Evolutionary conservation across 2,888 invertebrate species (phyloP), one percentile per base, ranked within the genome.

Genomic region (Nomada ruficornis): DNA sequence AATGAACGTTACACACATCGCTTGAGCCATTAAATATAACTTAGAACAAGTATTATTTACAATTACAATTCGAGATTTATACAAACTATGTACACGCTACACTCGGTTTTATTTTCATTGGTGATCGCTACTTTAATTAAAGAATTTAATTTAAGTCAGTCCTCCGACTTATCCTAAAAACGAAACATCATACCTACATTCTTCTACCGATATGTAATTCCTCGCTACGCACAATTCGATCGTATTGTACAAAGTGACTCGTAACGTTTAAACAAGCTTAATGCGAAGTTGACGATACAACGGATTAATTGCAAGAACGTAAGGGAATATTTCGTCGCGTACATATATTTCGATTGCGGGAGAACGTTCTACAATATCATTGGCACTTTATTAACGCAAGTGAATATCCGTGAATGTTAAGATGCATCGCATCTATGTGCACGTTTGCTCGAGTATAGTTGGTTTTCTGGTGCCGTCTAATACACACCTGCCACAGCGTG

Each of bases 31-130:
- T 68, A 57, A 59, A 64, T 36, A 75, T 60, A 62, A 59, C 64
- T 13, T 47, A 47, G 0, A 15, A 15, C 75, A 60, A 82, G 55
- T 44, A 70, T 52, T 88, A 88, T 88, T 77, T 88, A 88, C 86
- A 88, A 62, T 76, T 71, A 47, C 67, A 63, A 69, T 64, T 62
- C 44, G 57, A 59, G 47, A 77, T 55, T 67, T 42, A 67, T 75
- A 77, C 77, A 63, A 65, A 26, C 77, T 83, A 80, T 84, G 47
- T 77, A 86, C 81, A 87, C 52, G 62, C 72, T 68, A 47, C 60
- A 18, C 50, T 36, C 9, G 13, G 18, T 15, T 54, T 54, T 52
- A 52, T 60, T 63, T 55, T 42, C 1, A 18, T 18, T 26, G 44
- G 52, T 7, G 29, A 20, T 57, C 20, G 47, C 60, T 55, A 44